A percentile compares a stretch with the other conserved stretches of the same genome.
Evolutionary conservation across 1,140 invertebrate species (phyloP).

Genomic region (Lepidurus packardi): DNA sequence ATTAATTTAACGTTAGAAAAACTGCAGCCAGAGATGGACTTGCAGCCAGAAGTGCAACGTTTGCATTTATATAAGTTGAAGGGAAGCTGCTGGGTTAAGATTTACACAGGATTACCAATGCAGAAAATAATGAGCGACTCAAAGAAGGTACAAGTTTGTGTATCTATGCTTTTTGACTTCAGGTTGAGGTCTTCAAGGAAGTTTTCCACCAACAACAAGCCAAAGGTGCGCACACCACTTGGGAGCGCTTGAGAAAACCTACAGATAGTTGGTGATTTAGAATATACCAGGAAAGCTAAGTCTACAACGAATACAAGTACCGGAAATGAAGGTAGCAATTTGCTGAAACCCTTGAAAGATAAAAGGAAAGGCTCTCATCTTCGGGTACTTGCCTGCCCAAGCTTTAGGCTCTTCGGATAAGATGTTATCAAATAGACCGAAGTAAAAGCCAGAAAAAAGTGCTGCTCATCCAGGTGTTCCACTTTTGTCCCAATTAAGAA

Average conservation of each 20-base stretch:
- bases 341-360: background rate
- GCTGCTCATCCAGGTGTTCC: background rate
- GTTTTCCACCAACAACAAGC: background rate
- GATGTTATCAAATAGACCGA: constrained; percentile 12
- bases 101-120: constrained; percentile 13
- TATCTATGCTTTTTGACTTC: background rate
- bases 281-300: background rate
- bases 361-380: background rate
- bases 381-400: background rate
- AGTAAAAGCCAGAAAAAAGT: background rate
- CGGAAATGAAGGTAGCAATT: constrained; percentile 21
- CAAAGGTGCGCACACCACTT: constrained; percentile 1
- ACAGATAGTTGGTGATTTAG: background rate
- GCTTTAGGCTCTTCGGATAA: constrained; percentile 1
- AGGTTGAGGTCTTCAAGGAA: background rate
- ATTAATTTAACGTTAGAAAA: background rate
- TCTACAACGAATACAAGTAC: constrained; percentile 9
- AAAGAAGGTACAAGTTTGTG: constrained; percentile 1
- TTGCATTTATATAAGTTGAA: background rate
- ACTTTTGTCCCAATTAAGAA: constrained; percentile 9
- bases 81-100: background rate
- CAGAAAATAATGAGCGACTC: constrained; percentile 6
- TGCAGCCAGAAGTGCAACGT: background rate
- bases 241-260: background rate
- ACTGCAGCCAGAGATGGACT: constrained; percentile 8